Percentiles rank a stretch among this genome's conserved stretches.
Conservation (phyloP, 2,797 vertebrate genomes). For the Danionella dracula region DNA sequence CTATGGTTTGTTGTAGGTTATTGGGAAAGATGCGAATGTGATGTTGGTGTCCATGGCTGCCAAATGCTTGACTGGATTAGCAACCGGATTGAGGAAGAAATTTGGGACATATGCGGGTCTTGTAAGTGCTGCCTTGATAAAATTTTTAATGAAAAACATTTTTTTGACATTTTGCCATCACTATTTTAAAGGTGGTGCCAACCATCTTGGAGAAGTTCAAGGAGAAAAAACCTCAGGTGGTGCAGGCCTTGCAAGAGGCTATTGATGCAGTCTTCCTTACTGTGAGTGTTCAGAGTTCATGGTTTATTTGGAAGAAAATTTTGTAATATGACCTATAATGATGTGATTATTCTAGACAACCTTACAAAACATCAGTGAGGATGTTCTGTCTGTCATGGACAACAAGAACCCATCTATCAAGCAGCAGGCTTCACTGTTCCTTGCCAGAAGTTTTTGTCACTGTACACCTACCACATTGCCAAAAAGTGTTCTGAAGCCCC, state of each 20-base stretch:
- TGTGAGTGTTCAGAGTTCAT: conserved; percentile 66
- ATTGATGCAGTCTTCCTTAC: conserved; percentile 95
- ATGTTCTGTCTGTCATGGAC: conserved; percentile 92
- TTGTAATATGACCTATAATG: too few relatives aligned
- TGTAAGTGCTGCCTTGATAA: conserved; percentile 64
- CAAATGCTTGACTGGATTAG: conserved; percentile 89
- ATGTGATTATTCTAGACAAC: conserved; percentile 72
- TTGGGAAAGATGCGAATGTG: conserved; percentile 96
- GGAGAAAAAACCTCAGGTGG: conserved; percentile 96
- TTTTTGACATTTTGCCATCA: not conserved
- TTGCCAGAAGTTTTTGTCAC: conserved; percentile 90
- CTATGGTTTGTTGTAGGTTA: conserved; percentile 77
- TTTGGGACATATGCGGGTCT: conserved; percentile 94
- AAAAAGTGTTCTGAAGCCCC: conserved; percentile 87
- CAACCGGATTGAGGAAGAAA: conserved; percentile 91
- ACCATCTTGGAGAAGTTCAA: conserved; percentile 98
- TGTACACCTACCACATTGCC: conserved; percentile 86
- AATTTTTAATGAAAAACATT: too few relatives aligned
- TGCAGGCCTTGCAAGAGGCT: conserved; percentile 92
- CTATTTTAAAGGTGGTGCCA: conserved; percentile 80
- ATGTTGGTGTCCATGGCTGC: conserved; percentile 94
- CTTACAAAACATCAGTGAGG: conserved; percentile 90
- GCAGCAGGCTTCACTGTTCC: conserved; percentile 93
- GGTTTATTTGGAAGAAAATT: not conserved
- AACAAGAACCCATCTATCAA: conserved; percentile 98